These are phyloP conservation scores for Ifrita kowaldi DNA, from an alignment of 2,113 vertebrate genomes.

Conservation along the genomic window DNA sequence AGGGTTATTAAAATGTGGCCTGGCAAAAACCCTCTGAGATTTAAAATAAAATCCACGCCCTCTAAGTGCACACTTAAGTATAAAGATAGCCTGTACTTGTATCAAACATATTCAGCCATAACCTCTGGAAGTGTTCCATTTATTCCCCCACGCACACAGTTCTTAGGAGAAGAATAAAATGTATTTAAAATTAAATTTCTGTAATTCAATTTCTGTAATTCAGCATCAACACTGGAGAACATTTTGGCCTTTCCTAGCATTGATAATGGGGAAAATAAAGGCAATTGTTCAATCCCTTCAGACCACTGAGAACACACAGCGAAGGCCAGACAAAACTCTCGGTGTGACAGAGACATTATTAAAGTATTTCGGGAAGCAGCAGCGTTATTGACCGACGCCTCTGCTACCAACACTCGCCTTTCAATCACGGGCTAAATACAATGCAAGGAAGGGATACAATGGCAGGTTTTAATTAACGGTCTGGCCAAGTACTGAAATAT, in stretches of 20 bases:
- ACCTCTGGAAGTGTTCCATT: not conserved
- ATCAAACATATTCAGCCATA: not conserved
- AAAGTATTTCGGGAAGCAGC: slow-evolving; percentile 16
- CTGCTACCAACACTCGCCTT: not conserved
- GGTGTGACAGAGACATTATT: not conserved
- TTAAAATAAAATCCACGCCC: slow-evolving; percentile 23
- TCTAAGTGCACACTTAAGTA: not conserved
- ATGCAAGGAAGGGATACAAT: not conserved
- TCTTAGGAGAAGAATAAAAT: slow-evolving; percentile 11
- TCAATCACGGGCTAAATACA: not conserved
- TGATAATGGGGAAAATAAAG: slow-evolving; percentile 50
- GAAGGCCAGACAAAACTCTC: not conserved
- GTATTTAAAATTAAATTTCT: slow-evolving; percentile 22
- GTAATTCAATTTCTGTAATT: slow-evolving; percentile 30
- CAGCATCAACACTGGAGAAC: slow-evolving; percentile 7
- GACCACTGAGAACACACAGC: not conserved
- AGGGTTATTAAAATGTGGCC: slow-evolving; percentile 23
- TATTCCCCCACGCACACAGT: not conserved
- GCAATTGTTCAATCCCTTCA: slow-evolving; percentile 13
- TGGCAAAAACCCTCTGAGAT: not conserved
- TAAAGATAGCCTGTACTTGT: not conserved
- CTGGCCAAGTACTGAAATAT: not conserved
- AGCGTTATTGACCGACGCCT: not conserved
- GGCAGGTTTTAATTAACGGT: slow-evolving; percentile 14
- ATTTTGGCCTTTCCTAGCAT: slow-evolving; percentile 24